Evolutionary conservation across 2,797 vertebrate genomes (phyloP).

Genomic region (Sitta carolinensis): DNA sequence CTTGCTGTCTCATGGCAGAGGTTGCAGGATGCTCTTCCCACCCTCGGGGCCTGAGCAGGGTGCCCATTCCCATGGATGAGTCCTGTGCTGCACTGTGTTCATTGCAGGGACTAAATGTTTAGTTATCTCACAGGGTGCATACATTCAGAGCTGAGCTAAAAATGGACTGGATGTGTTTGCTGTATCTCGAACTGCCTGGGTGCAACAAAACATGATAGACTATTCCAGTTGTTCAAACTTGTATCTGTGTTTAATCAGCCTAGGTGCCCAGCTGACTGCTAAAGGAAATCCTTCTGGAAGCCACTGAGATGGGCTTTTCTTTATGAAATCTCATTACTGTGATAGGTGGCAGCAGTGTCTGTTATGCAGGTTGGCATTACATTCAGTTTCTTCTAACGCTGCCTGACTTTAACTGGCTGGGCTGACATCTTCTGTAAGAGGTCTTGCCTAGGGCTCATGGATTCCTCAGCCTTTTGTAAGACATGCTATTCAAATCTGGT

Average conservation of each 20-base stretch:
- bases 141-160: neutral
- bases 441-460: conserved; percentile 11
- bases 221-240: neutral
- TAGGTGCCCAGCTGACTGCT: conserved; percentile 5
- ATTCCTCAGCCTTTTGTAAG: conserved; percentile 33
- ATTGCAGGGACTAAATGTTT: neutral
- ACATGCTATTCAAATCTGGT: neutral
- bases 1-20: neutral
- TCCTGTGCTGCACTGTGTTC: neutral
- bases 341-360: conserved; percentile 32
- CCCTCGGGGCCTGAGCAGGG: neutral
- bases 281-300: conserved; percentile 42
- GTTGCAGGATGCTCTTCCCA: neutral
- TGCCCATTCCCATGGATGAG: neutral
- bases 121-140: neutral
- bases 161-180: neutral
- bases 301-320: neutral
- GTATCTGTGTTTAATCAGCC: conserved; percentile 23
- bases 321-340: conserved; percentile 26
- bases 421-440: conserved; percentile 40
- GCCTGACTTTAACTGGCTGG: conserved; percentile 23
- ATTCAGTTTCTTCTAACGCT: neutral
- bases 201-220: neutral
- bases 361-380: neutral
- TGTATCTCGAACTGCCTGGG: neutral